Evolutionary conservation across 2,113 vertebrate genomes (phyloP).

Genomic region (Pampusana beccarii): DNA sequence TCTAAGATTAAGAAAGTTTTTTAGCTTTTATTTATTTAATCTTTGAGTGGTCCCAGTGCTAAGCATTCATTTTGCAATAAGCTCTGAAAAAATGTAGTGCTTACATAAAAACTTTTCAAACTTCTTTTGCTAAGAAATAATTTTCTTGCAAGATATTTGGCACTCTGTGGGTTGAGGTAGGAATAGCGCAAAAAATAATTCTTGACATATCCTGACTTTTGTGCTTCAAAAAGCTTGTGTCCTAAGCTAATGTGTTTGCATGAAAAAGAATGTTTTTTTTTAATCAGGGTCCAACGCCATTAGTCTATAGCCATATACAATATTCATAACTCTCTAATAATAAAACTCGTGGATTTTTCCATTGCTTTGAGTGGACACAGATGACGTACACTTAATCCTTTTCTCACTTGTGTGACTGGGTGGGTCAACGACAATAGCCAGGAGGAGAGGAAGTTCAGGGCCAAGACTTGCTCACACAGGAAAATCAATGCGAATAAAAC

Average conservation of each 20-base stretch:
- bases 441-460: not conserved
- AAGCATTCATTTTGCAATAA: constrained; percentile 24
- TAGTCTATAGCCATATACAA: not conserved
- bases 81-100: not conserved
- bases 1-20: not conserved
- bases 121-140: not conserved
- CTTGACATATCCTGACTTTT: not conserved
- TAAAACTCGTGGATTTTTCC: not conserved
- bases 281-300: not conserved
- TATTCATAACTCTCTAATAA: not conserved
- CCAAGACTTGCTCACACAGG: not conserved
- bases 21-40: not conserved
- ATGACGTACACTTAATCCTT: not conserved
- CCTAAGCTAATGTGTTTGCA: not conserved
- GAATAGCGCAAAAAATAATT: not conserved
- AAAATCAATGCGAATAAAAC: not conserved
- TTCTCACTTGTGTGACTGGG: not conserved
- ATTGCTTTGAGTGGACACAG: not conserved
- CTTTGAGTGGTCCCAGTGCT: not conserved
- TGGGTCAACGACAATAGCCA: not conserved
- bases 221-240: not conserved
- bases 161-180: not conserved
- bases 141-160: not conserved
- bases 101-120: not conserved
- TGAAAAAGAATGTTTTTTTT: not conserved